Percentiles rank a stretch among this genome's conserved stretches.
Conservation (phyloP, 2,113 vertebrate genomes). For the Lophura nycthemera region DNA sequence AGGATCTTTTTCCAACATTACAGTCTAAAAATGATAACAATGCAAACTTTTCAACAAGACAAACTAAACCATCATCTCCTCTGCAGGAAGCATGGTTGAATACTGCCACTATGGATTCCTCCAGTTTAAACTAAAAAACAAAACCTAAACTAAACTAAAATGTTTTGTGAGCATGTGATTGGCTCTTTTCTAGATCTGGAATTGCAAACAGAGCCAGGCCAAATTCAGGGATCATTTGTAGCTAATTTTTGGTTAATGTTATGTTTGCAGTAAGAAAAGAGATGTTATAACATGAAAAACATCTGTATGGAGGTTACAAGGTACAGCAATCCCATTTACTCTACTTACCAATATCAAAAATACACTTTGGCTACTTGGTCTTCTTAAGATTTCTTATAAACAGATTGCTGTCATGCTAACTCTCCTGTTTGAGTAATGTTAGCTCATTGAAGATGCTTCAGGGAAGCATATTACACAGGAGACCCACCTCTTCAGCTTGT, state of each 20-base stretch:
- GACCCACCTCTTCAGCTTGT: not conserved
- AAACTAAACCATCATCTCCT: not conserved
- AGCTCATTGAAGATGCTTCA: rapidly evolving
- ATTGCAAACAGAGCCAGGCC: not conserved
- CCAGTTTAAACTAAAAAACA: not conserved
- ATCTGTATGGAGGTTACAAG: not conserved
- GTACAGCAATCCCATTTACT: not conserved
- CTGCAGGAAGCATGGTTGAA: not conserved
- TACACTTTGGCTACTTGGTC: not conserved
- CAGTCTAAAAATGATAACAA: not conserved
- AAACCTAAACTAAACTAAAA: not conserved
- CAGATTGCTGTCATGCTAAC: not conserved
- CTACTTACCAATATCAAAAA: not conserved
- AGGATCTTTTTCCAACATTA: not conserved
- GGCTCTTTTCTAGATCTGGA: not conserved
- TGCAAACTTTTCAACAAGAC: not conserved
- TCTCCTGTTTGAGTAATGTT: not conserved
- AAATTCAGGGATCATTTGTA: not conserved
- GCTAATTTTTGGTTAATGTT: not conserved
- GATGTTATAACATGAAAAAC: not conserved
- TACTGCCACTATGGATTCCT: not conserved
- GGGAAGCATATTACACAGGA: not conserved
- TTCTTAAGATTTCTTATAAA: not conserved
- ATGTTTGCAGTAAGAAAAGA: not conserved
- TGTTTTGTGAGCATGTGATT: not conserved